Conservation (phyloP, 2,113 vertebrate genomes). For the Pteruthius melanotis region DNA sequence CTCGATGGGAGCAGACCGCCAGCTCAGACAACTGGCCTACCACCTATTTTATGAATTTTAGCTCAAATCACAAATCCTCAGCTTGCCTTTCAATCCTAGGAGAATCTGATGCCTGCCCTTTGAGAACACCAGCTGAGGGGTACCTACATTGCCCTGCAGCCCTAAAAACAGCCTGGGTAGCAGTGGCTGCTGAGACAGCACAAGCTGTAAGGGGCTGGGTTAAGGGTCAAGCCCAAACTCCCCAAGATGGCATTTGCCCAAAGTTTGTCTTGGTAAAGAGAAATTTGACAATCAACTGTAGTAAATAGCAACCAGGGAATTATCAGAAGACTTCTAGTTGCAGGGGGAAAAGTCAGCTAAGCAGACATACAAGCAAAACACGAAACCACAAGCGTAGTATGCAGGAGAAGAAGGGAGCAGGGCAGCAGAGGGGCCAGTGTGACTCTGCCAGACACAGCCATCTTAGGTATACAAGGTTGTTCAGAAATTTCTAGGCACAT, state of each 20-base stretch:
- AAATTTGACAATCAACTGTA: not conserved
- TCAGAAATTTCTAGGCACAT: not conserved
- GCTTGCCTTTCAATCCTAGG: not conserved
- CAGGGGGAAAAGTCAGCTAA: not conserved
- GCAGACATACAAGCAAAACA: not conserved
- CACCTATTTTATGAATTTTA: not conserved
- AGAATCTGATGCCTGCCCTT: not conserved
- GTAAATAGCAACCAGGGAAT: not conserved
- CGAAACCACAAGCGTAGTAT: accelerated
- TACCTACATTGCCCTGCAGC: not conserved
- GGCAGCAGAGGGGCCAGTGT: not conserved
- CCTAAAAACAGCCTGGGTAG: not conserved
- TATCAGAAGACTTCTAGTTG: not conserved
- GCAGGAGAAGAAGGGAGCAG: not conserved
- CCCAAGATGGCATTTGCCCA: not conserved
- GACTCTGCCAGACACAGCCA: not conserved
- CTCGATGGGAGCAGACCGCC: not conserved
- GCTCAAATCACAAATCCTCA: not conserved
- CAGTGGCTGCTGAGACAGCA: accelerated
- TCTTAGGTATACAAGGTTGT: not conserved
- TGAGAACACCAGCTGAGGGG: not conserved
- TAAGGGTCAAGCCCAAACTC: not conserved
- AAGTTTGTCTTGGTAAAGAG: not conserved
- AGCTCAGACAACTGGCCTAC: not conserved
- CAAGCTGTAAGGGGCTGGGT: accelerated